phyloP scores from a whole-genome alignment of 2,113 vertebrate genomes.

The Sphyrna mokarran region DNA sequence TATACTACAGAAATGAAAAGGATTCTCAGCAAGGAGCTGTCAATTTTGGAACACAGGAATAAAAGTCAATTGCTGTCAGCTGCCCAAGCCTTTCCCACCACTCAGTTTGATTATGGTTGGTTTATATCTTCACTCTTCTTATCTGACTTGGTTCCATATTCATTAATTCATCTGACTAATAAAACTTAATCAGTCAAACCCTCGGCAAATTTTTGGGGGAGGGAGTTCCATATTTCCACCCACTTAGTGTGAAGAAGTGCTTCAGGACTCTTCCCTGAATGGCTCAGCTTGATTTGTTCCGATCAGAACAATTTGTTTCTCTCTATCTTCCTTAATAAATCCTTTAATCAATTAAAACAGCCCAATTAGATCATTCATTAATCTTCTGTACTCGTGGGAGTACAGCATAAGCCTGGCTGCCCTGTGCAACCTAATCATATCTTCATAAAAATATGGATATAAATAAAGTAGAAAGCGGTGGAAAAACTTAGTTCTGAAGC shows the following conservation, averaged over 20 bases:
- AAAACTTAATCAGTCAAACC: neutral
- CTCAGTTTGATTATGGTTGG: neutral
- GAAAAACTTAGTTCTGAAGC: too few species aligned
- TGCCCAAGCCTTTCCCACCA: neutral
- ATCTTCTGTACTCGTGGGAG: neutral
- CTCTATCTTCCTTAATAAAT: neutral
- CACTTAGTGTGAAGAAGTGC: neutral
- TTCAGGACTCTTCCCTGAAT: neutral
- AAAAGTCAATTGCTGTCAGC: neutral
- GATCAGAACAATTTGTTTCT: neutral
- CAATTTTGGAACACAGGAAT: neutral
- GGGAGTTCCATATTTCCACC: neutral
- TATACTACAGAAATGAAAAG: neutral
- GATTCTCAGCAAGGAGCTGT: neutral
- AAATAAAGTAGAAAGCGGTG: neutral
- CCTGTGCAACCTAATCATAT: neutral
- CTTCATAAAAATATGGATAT: neutral
- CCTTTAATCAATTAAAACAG: neutral
- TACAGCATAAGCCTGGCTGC: neutral
- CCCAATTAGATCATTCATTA: neutral
- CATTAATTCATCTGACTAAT: neutral
- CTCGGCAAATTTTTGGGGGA: neutral
- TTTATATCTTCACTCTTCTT: neutral
- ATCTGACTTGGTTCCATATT: neutral
- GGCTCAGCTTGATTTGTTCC: neutral